Percentiles rank a stretch among this genome's conserved stretches.
These are phyloP conservation scores for Sarcophilus harrisii DNA, from an alignment of 2,797 vertebrate genomes.

Conservation along the genomic window DNA sequence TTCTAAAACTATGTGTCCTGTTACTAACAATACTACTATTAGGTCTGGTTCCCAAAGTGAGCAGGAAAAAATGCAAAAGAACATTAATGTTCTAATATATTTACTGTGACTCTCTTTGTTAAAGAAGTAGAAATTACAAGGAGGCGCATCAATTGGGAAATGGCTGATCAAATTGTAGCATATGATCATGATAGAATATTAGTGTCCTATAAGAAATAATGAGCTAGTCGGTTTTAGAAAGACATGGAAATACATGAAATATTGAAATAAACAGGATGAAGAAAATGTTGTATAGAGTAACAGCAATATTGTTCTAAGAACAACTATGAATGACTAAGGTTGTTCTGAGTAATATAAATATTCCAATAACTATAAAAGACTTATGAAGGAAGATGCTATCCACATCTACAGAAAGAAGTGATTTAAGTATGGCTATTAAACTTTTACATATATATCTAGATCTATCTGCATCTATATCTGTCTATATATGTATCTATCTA, in stretches of 20 bases:
- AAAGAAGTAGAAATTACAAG: background rate
- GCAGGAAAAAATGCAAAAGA: background rate
- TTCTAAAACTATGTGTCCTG: background rate
- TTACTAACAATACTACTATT: background rate
- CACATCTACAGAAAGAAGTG: background rate
- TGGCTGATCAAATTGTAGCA: background rate
- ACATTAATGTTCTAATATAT: background rate
- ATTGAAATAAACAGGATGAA: background rate
- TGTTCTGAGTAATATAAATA: background rate
- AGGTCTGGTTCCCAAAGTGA: background rate
- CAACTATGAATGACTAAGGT: background rate
- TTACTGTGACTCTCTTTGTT: background rate
- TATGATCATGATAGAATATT: background rate
- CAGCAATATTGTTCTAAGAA: background rate
- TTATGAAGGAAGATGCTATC: background rate
- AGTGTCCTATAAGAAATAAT: background rate
- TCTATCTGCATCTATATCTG: too few relatives aligned
- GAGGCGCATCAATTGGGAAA: background rate
- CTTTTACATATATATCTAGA: background rate
- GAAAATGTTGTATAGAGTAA: background rate
- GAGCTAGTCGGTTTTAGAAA: background rate
- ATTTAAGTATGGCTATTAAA: background rate
- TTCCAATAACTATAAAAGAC: background rate
- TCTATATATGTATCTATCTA: background rate
- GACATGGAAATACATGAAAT: background rate